Evolutionary conservation across 2,113 vertebrate species (phyloP), one percentile per base, ranked within the genome.

Genomic region (Oxygymnocypris stewartii): DNA sequence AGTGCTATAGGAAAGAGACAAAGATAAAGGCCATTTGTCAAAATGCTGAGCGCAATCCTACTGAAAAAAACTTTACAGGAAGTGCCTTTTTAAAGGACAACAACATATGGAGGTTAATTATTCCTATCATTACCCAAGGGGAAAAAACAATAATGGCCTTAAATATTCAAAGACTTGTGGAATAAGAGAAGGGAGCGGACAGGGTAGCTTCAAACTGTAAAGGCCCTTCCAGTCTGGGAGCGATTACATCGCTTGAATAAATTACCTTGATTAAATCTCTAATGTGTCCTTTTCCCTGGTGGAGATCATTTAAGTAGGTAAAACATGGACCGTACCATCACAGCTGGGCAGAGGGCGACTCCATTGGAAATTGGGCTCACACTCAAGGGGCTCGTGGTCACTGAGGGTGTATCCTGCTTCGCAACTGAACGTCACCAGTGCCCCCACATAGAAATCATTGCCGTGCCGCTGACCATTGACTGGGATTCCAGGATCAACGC

Each of bases 351-450:
- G 96, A 0, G 97, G 96, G 1, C 96, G 95, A 89, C 97, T 99
- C 98, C 98, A 99, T 92, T 99, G 98, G 89, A 99, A 99, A 94
- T 99, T 99, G 6, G 98, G 97, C 88, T 99, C 98, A 49, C 98
- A 99, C 90, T 98, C 97, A 78, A 99, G 92, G 31, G 97, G 96
- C 86, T 97, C 94, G 0, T 74, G 69, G 76, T 98, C 96, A 2
- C 98, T 99, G 31, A 99, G 92, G 0, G 97, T 97, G 91, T 99
- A 99, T 8, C 98, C 98, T 0, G 97, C 95, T 0, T 99, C 97
- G 0, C 98, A 99, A 94, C 95, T 97, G 89, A 99, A 99, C 0
- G 96, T 98, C 92, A 99, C 98, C 91, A 98, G 90, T 0, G 98
- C 98, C 0, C 98, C 98, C 82, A 99, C 97, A 0, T 98, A 99